phyloP scores from a whole-genome alignment of 2,113 vertebrate genomes.

The Ceratotherium simum region DNA sequence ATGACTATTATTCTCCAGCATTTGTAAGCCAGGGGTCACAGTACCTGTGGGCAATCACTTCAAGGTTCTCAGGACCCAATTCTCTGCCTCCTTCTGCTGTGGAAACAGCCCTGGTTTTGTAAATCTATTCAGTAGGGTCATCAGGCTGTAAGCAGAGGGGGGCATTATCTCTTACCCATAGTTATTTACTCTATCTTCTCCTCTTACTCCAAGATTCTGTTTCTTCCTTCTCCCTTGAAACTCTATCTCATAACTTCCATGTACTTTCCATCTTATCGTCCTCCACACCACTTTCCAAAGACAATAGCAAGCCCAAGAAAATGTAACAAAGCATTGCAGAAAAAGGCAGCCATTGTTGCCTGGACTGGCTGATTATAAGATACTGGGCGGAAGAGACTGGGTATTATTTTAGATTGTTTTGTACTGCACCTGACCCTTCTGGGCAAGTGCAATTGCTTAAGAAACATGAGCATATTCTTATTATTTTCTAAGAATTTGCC shows the following conservation, averaged over 20 bases:
- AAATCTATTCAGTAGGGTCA: neutral
- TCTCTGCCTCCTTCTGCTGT: neutral
- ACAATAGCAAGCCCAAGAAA: neutral
- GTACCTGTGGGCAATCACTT: neutral
- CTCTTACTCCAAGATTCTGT: neutral
- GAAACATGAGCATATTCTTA: slow-evolving; percentile 5
- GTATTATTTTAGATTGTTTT: neutral
- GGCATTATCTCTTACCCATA: neutral
- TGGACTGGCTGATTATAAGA: neutral
- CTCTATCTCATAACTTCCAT: neutral
- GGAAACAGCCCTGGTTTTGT: neutral
- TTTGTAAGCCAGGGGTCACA: neutral
- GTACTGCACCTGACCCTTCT: neutral
- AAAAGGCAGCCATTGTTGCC: neutral
- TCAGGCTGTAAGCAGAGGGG: neutral
- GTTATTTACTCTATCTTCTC: neutral
- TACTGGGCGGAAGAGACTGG: neutral
- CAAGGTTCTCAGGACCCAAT: neutral
- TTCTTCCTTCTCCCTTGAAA: neutral
- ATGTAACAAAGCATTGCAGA: neutral
- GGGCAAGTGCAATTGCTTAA: neutral
- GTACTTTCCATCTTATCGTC: neutral
- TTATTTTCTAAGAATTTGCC: neutral
- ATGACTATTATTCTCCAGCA: neutral
- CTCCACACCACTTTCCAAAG: slow-evolving; percentile 24